Base-by-base conservation (phyloP, 2,888 invertebrate species). In the Punctoribates punctum region DNA sequence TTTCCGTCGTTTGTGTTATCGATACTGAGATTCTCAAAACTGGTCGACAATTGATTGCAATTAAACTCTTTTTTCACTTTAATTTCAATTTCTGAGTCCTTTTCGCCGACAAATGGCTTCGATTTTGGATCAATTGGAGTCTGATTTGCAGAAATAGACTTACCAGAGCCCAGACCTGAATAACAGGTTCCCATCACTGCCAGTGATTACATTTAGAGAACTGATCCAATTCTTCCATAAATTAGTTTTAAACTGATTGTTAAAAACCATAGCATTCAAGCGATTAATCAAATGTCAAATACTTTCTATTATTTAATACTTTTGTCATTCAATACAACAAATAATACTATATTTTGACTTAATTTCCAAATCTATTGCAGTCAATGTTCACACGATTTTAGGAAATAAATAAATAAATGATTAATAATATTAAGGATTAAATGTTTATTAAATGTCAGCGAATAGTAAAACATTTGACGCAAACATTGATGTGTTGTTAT, bases 121-220 rank as follows among this genome's bases (percentile, higher is more conserved):
- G 11, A 4, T 27, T 65, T 65, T 34, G 34, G 29, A 65, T 65
- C 65, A 38, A 34, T 65, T 15, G 65, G 65, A 5, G 34, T 3
- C 2, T 70, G 20, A 65, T 1, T 38, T 1, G 70, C 3, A 8
- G 70, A 20, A 17, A 15, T 13, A 70, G 70, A n/a, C 70, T 70
- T 70, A n/a, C n/a, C n/a, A 70, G 70, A 38, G n/a, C 42, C 23
- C 38, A 42, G 70, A 42, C 70, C 70, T 70, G 70, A 70, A 70
- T 70, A 70, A 42, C 70, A 70, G 46, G 70, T 15, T 20, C 70
- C 70, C 70, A 70, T 70, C 34, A n/a, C 29, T 62, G 29, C 27
- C 23, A 60, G 1, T 15, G 62, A 29, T 62, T 23, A 57, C 57
- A 57, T 57, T 11, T 0, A 57, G 34, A 34, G 4, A 15, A 34